Evolutionary conservation across 2,113 vertebrate genomes (phyloP), one percentile per base, ranked within the genome.

Genomic region (Chlorodrepanis virens): DNA sequence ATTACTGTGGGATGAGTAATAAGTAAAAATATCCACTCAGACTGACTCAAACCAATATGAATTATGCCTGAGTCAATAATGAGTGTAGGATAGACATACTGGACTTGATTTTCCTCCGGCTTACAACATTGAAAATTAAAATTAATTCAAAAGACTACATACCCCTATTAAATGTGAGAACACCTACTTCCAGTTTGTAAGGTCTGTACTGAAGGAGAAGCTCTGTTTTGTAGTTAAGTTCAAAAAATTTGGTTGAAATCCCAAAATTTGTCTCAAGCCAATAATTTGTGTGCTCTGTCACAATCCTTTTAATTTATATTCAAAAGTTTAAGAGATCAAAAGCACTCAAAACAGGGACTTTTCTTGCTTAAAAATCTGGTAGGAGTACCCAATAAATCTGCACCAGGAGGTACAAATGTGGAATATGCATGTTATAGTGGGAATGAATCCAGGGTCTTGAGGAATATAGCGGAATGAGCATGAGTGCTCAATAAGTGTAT

Each of bases 41-140:
- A 89, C 61, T 91, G 61, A 96, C 82, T 96, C 90, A 91, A 91
- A 93, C 44, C 59, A 74, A 61, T 69, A 87, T 87, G 74, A 84
- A 95, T 89, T 97, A 71, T 79, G 74, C 40, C 67, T 86, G 64
- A 94, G 81, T 91, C 83, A 93, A 89, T 83, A 93, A 94, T 56
- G 70, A 95, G 37, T 35, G 20, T 61, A 64, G 50, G 45, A 90
- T 65, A 83, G 63, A 59, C 28, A 82, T 53, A 72, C 50, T 82
- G 74, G 65, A 91, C 93, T 89, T 83, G 84, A 87, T 95, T 93
- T 91, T 91, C n/a, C 40, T 85, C 65, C 90, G 9, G 9, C 27
- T 87, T 83, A 56, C 24, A 87, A 40, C 18, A 33, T 3, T 19
- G 61, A 72, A 77, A 93, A 89, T 83, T 71, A 70, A 92, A 81